A percentile compares a stretch with the other conserved stretches of the same genome.
Conservation (phyloP, 2,113 vertebrate species). For the Candoia aspera region DNA sequence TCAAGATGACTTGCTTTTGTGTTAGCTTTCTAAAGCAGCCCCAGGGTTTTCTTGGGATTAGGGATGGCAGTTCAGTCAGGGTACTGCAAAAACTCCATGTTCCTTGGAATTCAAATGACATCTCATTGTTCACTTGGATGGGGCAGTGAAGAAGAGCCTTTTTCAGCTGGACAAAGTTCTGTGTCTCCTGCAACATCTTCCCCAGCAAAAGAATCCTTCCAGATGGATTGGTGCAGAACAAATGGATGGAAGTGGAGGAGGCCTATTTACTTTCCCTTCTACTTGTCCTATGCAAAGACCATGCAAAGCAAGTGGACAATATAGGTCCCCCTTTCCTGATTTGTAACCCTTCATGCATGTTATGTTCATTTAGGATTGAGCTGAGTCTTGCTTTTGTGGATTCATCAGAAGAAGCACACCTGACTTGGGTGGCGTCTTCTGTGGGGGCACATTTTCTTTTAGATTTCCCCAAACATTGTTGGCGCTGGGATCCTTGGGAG, state of each 20-base stretch:
- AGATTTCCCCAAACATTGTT: neutral
- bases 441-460: neutral
- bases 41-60: neutral
- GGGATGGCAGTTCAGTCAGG: neutral
- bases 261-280: neutral
- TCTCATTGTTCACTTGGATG: neutral
- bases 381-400: neutral
- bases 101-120: neutral
- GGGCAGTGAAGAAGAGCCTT: neutral
- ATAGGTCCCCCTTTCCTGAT: neutral
- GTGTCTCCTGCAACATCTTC: neutral
- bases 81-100: neutral
- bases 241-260: neutral
- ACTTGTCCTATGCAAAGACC: neutral
- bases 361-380: neutral
- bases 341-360: neutral
- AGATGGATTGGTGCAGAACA: neutral
- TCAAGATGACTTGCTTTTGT: slow-evolving; percentile 20
- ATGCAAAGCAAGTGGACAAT: neutral
- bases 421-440: neutral
- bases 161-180: neutral
- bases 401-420: neutral
- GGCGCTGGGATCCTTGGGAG: neutral
- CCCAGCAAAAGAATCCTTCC: neutral
- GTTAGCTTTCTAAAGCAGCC: slow-evolving; percentile 35